phyloP scores from a whole-genome alignment of 2,797 vertebrate species.

The Oryzias dopingdopingensis region DNA sequence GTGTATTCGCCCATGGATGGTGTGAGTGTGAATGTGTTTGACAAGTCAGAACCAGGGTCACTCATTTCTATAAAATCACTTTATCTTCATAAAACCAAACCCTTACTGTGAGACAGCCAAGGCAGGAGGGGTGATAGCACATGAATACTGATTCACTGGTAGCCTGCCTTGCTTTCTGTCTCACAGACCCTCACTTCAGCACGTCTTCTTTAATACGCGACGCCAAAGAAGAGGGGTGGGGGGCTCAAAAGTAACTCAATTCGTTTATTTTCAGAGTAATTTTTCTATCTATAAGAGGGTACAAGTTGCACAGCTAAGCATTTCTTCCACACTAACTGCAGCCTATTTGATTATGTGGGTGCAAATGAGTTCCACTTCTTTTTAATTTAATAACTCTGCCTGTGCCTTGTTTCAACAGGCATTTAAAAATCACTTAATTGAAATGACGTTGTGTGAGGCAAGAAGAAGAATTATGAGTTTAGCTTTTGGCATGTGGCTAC shows the following conservation, averaged over 20 bases:
- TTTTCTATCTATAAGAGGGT: slow-evolving; percentile 54
- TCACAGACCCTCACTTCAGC: slow-evolving; percentile 8
- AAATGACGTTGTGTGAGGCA: slow-evolving; percentile 52
- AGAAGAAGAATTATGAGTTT: slow-evolving; percentile 42
- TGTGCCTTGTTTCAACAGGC: slow-evolving; percentile 63
- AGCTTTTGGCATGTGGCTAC: slow-evolving; percentile 38
- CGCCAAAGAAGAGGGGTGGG: slow-evolving; percentile 27
- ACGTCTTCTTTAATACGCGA: slow-evolving; percentile 27
- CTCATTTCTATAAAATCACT: slow-evolving; percentile 60
- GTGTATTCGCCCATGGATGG: slow-evolving; percentile 6
- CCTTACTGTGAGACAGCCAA: slow-evolving; percentile 52
- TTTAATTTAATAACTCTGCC: slow-evolving; percentile 68
- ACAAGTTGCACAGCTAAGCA: slow-evolving; percentile 56
- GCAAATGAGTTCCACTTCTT: slow-evolving; percentile 63
- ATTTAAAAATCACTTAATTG: slow-evolving; percentile 68
- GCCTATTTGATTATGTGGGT: slow-evolving; percentile 63
- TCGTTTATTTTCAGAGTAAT: slow-evolving; percentile 48
- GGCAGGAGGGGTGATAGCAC: slow-evolving; percentile 42
- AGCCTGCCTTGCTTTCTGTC: slow-evolving; percentile 10
- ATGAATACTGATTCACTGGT: slow-evolving; percentile 65
- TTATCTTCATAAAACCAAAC: slow-evolving; percentile 61
- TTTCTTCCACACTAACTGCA: slow-evolving; percentile 37
- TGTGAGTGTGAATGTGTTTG: slow-evolving; percentile 20
- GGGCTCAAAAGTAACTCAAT: slow-evolving; percentile 49
- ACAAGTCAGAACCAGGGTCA: slow-evolving; percentile 58